phyloP scores from a whole-genome alignment of 2,113 vertebrate genomes.

The Deroptyus accipitrinus region DNA sequence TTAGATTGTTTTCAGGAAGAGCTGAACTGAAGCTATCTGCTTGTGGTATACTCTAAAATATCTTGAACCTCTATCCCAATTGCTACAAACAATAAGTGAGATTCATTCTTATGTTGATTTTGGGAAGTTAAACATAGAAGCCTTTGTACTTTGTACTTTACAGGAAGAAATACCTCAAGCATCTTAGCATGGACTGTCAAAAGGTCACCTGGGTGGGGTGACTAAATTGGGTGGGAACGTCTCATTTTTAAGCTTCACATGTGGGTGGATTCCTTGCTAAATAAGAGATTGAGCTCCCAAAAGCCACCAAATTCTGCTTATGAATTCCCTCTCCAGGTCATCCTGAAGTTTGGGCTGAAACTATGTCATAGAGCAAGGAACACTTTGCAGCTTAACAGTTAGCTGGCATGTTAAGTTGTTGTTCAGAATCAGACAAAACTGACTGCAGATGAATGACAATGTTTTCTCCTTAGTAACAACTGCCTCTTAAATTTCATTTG shows the following conservation, averaged over 20 bases:
- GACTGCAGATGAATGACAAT: not conserved
- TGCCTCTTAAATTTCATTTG: not conserved
- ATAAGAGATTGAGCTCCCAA: not conserved
- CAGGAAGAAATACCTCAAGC: not conserved
- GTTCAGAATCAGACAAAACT: not conserved
- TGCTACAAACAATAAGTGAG: not conserved
- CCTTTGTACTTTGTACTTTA: not conserved
- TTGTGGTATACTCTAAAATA: not conserved
- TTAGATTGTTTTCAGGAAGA: not conserved
- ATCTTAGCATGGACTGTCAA: not conserved
- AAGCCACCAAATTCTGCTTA: not conserved
- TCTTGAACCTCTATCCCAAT: not conserved
- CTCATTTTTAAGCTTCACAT: not conserved
- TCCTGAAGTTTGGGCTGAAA: not conserved
- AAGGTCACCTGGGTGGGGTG: accelerated
- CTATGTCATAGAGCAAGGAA: not conserved
- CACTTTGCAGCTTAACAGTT: not conserved
- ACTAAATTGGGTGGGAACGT: accelerated
- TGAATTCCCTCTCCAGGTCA: not conserved
- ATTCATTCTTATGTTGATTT: too few species aligned
- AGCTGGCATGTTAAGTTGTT: not conserved
- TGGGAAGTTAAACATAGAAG: not conserved
- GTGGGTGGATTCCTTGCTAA: not conserved
- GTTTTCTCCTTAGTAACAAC: not conserved
- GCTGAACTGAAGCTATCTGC: not conserved